Conservation (phyloP, 2,797 vertebrate species). For the Esox lucius region DNA sequence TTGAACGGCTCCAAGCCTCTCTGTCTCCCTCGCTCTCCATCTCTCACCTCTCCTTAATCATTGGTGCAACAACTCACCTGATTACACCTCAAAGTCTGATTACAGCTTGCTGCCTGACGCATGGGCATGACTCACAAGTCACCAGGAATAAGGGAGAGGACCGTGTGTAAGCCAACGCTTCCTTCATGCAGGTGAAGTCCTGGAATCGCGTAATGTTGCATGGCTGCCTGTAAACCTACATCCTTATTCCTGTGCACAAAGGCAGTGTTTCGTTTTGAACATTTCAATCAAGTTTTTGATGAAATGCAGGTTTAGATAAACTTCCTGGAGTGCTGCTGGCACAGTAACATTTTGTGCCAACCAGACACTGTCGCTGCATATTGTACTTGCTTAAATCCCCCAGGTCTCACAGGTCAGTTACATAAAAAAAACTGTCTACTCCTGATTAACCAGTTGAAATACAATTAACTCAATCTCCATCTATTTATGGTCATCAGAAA, state of each 20-base stretch:
- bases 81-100: constrained; percentile 83
- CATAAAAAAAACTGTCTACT: too few relatives aligned
- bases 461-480: background rate
- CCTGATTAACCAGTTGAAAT: too few relatives aligned
- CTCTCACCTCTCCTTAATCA: constrained; percentile 77
- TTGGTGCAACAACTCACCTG: constrained; percentile 80
- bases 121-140: constrained; percentile 72
- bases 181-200: background rate
- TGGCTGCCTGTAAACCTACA: background rate
- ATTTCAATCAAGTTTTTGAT: background rate
- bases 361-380: too few relatives aligned
- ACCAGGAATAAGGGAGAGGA: constrained; percentile 50
- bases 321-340: too few relatives aligned
- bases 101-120: constrained; percentile 71
- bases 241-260: background rate
- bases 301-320: too few relatives aligned
- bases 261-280: background rate
- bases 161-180: constrained; percentile 43
- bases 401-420: too few relatives aligned
- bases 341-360: too few relatives aligned
- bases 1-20: constrained; percentile 58
- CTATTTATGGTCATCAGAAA: background rate
- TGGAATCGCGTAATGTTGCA: background rate
- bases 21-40: constrained; percentile 34
- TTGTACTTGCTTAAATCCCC: too few relatives aligned